Percentiles rank a stretch among this genome's conserved stretches.
Evolutionary conservation across 1,140 invertebrate species (phyloP).

Genomic region (Phymorhynchus buccinoides): DNA sequence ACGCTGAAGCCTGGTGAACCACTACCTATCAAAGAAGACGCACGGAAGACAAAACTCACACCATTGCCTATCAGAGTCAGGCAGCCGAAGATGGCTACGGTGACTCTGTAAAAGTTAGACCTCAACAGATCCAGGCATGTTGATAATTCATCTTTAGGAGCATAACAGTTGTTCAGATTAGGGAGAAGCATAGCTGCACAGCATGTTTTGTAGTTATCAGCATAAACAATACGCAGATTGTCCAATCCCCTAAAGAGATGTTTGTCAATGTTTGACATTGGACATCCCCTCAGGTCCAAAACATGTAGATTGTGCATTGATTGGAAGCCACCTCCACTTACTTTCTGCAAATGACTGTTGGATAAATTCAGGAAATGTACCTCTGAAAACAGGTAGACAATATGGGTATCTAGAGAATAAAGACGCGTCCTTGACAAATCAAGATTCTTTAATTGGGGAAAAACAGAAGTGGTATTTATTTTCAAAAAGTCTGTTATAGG

Average conservation of each 20-base stretch:
- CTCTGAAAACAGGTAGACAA: neutral
- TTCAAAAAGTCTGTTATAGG: constrained; percentile 36
- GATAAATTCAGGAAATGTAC: constrained; percentile 26
- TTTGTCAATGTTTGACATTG: constrained; percentile 23
- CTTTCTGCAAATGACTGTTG: neutral
- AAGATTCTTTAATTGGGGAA: neutral
- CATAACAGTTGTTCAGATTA: constrained; percentile 41
- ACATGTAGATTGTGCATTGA: neutral
- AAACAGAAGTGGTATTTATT: neutral
- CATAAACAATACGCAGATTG: constrained; percentile 36
- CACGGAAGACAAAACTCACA: constrained; percentile 42
- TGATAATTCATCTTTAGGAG: constrained; percentile 44
- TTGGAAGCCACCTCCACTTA: constrained; percentile 24
- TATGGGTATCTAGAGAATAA: neutral
- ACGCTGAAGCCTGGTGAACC: constrained; percentile 44
- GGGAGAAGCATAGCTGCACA: constrained; percentile 37
- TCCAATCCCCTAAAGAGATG: constrained; percentile 41
- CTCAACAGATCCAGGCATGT: constrained; percentile 50
- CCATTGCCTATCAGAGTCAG: constrained; percentile 49
- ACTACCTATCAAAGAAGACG: neutral
- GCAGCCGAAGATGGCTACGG: constrained; percentile 45
- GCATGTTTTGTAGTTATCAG: constrained; percentile 48
- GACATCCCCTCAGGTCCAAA: constrained; percentile 39
- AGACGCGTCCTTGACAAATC: neutral
- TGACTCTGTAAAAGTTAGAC: constrained; percentile 35